Percentiles rank a stretch among this genome's conserved stretches.
Conservation (phyloP, 2,797 vertebrate species). For the Nyctalus aviator region DNA sequence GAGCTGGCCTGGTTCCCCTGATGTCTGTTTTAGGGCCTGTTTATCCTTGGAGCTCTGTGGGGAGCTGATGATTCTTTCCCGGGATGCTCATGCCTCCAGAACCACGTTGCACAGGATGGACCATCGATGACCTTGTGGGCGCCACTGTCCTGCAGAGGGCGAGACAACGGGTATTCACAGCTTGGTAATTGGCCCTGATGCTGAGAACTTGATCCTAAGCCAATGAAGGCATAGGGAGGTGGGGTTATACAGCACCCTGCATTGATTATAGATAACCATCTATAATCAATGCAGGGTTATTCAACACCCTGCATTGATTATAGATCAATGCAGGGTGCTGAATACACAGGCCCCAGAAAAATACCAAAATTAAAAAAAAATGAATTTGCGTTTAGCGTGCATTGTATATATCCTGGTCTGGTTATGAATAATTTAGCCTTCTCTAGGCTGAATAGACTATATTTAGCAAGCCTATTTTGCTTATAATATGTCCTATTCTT, state of each 20-base stretch:
- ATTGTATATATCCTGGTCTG: conserved; percentile 77
- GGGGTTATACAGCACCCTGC: no score
- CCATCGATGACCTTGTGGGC: conserved; percentile 61
- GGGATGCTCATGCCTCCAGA: conserved; percentile 29
- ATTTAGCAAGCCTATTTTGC: conserved; percentile 85
- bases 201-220: conserved; percentile 73
- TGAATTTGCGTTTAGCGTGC: conserved; percentile 83
- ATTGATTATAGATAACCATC: no score
- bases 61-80: conserved; percentile 62
- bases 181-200: conserved; percentile 65
- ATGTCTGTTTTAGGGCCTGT: conserved; percentile 56
- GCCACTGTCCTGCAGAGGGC: conserved; percentile 64
- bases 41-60: conserved; percentile 67
- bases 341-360: conserved; percentile 67
- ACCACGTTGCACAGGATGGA: not conserved
- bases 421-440: conserved; percentile 86
- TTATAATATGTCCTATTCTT: conserved; percentile 78
- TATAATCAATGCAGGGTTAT: no score
- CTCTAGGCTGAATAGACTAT: conserved; percentile 83
- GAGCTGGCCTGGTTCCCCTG: not conserved
- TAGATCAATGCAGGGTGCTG: conserved; percentile 64
- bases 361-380: conserved; percentile 76
- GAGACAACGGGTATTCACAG: conserved; percentile 62
- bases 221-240: conserved; percentile 55
- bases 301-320: no score